Evolutionary conservation across 2,113 vertebrate species (phyloP), one percentile per base, ranked within the genome.

Genomic region (Butorides virescens): DNA sequence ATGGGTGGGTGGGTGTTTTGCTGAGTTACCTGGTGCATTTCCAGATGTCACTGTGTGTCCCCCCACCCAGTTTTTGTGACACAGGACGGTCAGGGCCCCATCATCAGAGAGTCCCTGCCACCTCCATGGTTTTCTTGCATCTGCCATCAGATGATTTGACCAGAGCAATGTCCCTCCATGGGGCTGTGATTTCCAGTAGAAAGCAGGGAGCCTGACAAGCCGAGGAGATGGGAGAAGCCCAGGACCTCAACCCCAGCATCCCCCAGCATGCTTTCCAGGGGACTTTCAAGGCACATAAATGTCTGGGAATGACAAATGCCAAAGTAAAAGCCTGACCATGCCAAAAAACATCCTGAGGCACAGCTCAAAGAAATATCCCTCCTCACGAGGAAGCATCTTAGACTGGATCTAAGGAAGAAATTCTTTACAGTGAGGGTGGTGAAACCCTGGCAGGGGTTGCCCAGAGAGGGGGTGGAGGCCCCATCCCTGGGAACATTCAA

Each of bases 291-390:
- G 65, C 82, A 75, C 67, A 44, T 14, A 53, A 63, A 73, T 13
- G 22, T 39, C 76, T 89, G 47, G 39, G 63, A 91, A 61, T 27
- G 3, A 70, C 5, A 1, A 67, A 85, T 49, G 61, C 27, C 15
- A 30, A 78, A 91, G 49, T 5, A 46, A 80, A 83, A 91, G 4
- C 58, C 30, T 0, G 6, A 15, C 63, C 53, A 49, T 67, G 61
- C 74, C 74, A 36, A 77, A 92, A 92, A 86, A 75, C 36, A 70
- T 63, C 32, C 74, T 74, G 65, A 90, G 74, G 55, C 70, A 55
- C 70, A 42, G 56, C 66, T 63, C 27, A 19, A 30, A 42, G 66
- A 67, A 63, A 53, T 42, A 58, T 67, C 93, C n/a, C 37, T 82
- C 11, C 37, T 78, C 61, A 32, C 0, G 5, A 85, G 80, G 55